Base-by-base conservation (phyloP, 2,888 invertebrate species). In the Lithodes maja region DNA sequence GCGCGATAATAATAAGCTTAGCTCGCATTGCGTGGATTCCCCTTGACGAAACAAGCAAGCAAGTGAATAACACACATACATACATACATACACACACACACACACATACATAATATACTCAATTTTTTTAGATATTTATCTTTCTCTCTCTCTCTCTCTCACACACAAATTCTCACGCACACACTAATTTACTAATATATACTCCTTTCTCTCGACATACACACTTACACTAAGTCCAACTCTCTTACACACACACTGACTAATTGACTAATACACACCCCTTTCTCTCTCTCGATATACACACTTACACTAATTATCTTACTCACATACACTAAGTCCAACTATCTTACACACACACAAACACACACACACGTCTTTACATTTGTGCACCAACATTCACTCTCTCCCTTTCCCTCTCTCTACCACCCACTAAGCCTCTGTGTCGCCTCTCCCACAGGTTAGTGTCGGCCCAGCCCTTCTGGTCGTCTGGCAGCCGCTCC, bases 381-480 rank as follows among this genome's bases (percentile, higher is more conserved):
- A 61, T 12, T 61, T 12, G 12, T 5, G 5, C 61, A 61, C 61
- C 5, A 7, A 61, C 12, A 61, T 61, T 12, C 61, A 61, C 61
- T 61, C 61, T 7, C 61, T 61, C 61, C 5, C 61, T 61, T 1
- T 61, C 61, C 5, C 61, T 61, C 61, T 7, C 61, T 61, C 12
- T 61, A 5, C 12, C 12, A 61, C 61, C 61, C 12, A 61, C 12
- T 61, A 61, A 61, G 7, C 12, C 61, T 7, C 61, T 7, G 7
- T 7, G 61, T 12, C 61, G 12, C 61, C 54, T 68, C 61, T 68
- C 74, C 75, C 74, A 33, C 88, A 88, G 88, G 69, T 71, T 88
- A 61, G 88, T 88, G 68, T 88, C 83, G 15, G 88, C 88, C 53
- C 84, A 78, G 54, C 89, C 89, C 75, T 89, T 85, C 85, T 17